These are phyloP conservation scores for Mormyrus hasselquistii DNA, from an alignment of 2,797 vertebrate genomes.

Conservation along the genomic window DNA sequence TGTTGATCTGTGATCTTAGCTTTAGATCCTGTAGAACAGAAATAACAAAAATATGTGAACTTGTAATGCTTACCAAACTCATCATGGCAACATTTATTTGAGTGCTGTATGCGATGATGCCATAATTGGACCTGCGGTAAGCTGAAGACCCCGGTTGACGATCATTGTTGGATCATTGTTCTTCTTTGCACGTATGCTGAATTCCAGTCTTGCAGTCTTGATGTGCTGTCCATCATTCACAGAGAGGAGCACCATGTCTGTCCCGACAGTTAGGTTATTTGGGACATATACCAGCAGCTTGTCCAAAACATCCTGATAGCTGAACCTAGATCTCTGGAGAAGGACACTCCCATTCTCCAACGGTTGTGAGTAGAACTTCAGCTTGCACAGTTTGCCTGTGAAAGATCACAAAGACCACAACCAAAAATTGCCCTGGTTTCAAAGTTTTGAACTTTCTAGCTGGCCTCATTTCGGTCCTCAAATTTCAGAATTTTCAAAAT, in stretches of 20 bases:
- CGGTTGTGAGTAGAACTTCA: slow-evolving; percentile 66
- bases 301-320: slow-evolving; percentile 84
- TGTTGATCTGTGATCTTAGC: slow-evolving; percentile 78
- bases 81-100: background rate
- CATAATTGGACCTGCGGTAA: slow-evolving; percentile 69
- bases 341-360: slow-evolving; percentile 68
- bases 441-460: background rate
- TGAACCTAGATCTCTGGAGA: slow-evolving; percentile 77
- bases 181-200: slow-evolving; percentile 63
- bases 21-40: slow-evolving; percentile 61
- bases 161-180: slow-evolving; percentile 59
- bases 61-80: background rate
- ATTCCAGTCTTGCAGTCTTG: slow-evolving; percentile 67
- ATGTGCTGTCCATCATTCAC: slow-evolving; percentile 75
- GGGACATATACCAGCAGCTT: slow-evolving; percentile 74
- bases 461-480: background rate
- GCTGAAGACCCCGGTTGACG: slow-evolving; percentile 76
- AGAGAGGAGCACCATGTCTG: slow-evolving; percentile 77
- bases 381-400: slow-evolving; percentile 73
- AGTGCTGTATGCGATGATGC: background rate
- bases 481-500: background rate
- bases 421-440: background rate
- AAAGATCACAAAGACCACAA: background rate
- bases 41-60: background rate
- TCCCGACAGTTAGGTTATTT: slow-evolving; percentile 44